Evolutionary conservation across 2,888 invertebrate species (phyloP).

Genomic region (Tachystola acroxantha): DNA sequence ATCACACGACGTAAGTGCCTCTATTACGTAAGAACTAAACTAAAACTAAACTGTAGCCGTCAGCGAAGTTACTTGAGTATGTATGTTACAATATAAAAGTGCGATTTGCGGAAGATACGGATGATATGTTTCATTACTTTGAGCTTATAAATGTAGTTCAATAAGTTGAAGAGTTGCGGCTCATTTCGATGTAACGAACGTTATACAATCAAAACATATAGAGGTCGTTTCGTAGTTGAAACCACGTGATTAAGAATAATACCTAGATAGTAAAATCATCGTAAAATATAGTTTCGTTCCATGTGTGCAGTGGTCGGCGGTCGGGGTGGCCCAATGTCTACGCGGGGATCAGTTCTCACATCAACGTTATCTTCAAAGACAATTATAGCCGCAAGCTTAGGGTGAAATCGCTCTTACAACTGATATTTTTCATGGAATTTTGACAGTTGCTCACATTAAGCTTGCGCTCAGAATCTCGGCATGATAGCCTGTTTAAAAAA

Average conservation of each 20-base stretch:
- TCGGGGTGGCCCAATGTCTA: too few relatives aligned
- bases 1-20: too few relatives aligned
- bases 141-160: slow-evolving; percentile 27
- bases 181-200: slow-evolving; percentile 39
- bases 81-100: slow-evolving; percentile 31
- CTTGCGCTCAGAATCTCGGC: too few relatives aligned
- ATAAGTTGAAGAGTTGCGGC: slow-evolving; percentile 29
- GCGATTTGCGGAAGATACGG: slow-evolving; percentile 38
- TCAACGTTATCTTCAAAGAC: too few relatives aligned
- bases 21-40: slow-evolving; percentile 2
- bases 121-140: slow-evolving; percentile 27
- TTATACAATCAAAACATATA: slow-evolving; percentile 11
- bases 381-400: too few relatives aligned
- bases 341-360: too few relatives aligned
- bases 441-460: too few relatives aligned
- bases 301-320: too few relatives aligned
- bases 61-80: background rate
- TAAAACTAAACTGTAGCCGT: slow-evolving; percentile 3
- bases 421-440: too few relatives aligned
- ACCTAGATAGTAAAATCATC: slow-evolving; percentile 31
- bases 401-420: too few relatives aligned
- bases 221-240: too few relatives aligned
- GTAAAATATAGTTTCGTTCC: slow-evolving; percentile 34
- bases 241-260: slow-evolving; percentile 9
- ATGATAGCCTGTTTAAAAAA: too few relatives aligned